These are phyloP conservation scores for Cyclina sinensis DNA, from an alignment of 1,140 invertebrate genomes.

Conservation along the genomic window DNA sequence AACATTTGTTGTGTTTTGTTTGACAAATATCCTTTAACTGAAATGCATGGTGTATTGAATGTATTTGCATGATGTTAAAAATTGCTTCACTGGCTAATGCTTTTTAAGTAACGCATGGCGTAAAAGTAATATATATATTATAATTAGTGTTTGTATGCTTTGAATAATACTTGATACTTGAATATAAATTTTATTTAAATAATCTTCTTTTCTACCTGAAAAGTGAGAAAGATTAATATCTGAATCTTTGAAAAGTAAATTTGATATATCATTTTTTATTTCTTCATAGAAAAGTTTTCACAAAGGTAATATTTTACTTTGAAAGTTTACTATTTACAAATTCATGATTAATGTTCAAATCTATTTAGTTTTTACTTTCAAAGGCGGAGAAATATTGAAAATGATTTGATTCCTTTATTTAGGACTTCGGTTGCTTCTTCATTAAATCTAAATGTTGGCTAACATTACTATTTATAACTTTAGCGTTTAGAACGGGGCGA, in stretches of 20 bases:
- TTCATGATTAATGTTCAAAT: not conserved
- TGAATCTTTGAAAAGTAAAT: not conserved
- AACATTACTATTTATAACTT: not conserved
- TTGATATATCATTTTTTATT: not conserved
- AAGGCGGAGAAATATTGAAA: no score
- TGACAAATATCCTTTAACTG: no score
- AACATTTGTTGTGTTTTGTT: no score
- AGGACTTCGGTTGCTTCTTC: not conserved
- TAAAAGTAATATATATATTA: not conserved
- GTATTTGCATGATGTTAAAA: not conserved
- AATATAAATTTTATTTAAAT: not conserved
- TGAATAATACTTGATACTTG: no score
- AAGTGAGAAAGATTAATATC: not conserved
- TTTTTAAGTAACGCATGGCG: not conserved
- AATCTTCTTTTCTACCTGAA: not conserved
- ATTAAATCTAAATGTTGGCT: no score
- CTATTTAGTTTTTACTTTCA: no score
- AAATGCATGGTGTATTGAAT: not conserved
- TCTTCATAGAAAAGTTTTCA: not conserved
- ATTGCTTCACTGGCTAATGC: slow-evolving; percentile 6
- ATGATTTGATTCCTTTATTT: not conserved
- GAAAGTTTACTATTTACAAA: not conserved
- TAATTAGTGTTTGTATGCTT: not conserved
- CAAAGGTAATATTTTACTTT: not conserved
- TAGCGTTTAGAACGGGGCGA: slow-evolving; percentile 86